phyloP scores from a whole-genome alignment of 2,113 vertebrate species.

The Cathartes aura region DNA sequence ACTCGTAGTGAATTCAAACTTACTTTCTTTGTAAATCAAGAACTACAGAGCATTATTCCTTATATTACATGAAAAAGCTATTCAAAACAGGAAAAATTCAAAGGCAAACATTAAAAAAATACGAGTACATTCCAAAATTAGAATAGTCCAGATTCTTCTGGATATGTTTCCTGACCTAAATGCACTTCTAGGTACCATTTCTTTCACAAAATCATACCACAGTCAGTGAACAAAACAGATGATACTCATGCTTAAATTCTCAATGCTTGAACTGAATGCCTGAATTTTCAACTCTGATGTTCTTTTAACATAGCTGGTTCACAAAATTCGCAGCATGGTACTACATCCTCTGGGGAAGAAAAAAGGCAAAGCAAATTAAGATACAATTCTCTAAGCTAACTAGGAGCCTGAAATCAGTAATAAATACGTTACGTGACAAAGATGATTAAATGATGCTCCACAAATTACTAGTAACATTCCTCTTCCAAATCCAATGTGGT shows the following conservation, averaged over 20 bases:
- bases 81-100: neutral
- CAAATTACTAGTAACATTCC: slow-evolving; percentile 29
- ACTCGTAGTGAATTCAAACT: neutral
- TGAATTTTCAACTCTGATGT: neutral
- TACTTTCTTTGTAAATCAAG: neutral
- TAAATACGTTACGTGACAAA: slow-evolving; percentile 48
- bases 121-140: neutral
- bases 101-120: neutral
- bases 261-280: neutral
- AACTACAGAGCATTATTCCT: neutral
- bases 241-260: neutral
- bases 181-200: neutral
- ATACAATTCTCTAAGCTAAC: slow-evolving; percentile 53
- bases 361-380: neutral
- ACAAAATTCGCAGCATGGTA: neutral
- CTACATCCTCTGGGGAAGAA: neutral
- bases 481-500: slow-evolving; percentile 40
- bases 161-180: neutral
- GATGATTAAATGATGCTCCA: slow-evolving; percentile 61
- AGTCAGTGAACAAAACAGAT: neutral
- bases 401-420: slow-evolving; percentile 58
- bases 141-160: neutral
- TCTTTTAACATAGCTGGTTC: neutral
- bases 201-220: neutral
- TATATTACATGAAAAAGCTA: neutral